Base-by-base conservation (phyloP, 1,140 invertebrate species). In the Drosophila ironensis region DNA sequence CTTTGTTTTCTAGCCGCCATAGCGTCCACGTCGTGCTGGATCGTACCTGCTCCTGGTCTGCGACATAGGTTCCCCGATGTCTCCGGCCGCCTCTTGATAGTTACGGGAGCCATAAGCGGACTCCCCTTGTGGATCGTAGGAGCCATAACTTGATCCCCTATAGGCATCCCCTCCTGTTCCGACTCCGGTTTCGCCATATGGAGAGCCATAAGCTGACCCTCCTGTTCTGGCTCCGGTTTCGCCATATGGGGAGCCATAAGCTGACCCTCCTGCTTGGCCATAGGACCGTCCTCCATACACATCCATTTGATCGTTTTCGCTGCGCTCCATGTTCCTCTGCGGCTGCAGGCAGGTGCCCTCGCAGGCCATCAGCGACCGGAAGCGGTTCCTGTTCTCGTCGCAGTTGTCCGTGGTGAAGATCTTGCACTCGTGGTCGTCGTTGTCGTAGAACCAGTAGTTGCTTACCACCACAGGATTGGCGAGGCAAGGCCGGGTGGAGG, bases 401-500 rank as follows among this genome's bases (percentile, higher is more conserved):
- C 87, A 89, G 40, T 87, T 86, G 41, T 89, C 82, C 7, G 87
- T 71, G 9, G 87, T 89, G 14, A 89, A 89, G 25, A 89, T 44
- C 54, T 87, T 86, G 22, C 87, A 89, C 20, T 86, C 54, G 27
- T 64, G 72, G 52, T 81, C 72, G 0, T 86, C 78, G 12, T 87
- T 78, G 47, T 89, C 87, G 30, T 87, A 89, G 38, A 87, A 89
- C 87, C 87, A 89, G 46, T 46, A 89, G 19, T 89, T 89, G 2
- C 70, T 50, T 2, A 75, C 35, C n/a, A 72, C 48, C 2, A 87
- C 51, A 0, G 68, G 72, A 28, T 53, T 60, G 2, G 63, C 72
- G 11, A 84, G 7, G 30, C 87, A 89, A 0, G 44, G 71, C 0
- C 38, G 19, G 0, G 68, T 56, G 1, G 69, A 73, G 9, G 57